phyloP scores from a whole-genome alignment of 2,797 vertebrate genomes.

The Setipinna tenuifilis region DNA sequence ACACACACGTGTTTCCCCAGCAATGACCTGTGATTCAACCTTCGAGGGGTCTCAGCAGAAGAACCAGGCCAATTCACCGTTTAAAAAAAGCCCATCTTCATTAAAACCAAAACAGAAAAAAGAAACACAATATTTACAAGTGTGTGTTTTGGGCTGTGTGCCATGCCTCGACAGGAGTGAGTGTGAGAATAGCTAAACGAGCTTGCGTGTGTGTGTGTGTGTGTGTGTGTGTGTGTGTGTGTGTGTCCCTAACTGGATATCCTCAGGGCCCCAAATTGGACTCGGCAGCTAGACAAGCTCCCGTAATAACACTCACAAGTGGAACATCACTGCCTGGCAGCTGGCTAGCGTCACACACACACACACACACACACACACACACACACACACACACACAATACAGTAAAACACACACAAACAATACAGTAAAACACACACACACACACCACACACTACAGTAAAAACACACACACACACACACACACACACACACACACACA shows the following conservation, averaged over 20 bases:
- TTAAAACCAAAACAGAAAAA: no score
- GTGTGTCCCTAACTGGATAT: background rate
- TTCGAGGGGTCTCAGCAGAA: conserved; percentile 37
- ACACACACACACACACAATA: no score
- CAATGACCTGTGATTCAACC: conserved; percentile 58
- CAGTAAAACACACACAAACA: background rate
- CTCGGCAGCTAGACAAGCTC: conserved; percentile 48
- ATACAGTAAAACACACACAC: no score
- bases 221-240: no score
- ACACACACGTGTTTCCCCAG: background rate
- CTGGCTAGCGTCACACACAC: background rate
- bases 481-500: background rate
- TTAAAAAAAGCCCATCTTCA: background rate
- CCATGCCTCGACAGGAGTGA: no score
- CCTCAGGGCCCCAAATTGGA: conserved; percentile 1
- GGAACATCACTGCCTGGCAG: conserved; percentile 43
- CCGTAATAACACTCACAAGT: conserved; percentile 53
- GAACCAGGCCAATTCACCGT: background rate
- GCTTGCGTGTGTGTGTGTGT: no score
- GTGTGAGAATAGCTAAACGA: no score
- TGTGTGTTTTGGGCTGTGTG: background rate
- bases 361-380: background rate
- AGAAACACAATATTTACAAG: background rate
- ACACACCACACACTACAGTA: background rate
- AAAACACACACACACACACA: no score